Evolutionary conservation across 2,797 vertebrate species (phyloP).

Genomic region (Sciurus vulgaris): DNA sequence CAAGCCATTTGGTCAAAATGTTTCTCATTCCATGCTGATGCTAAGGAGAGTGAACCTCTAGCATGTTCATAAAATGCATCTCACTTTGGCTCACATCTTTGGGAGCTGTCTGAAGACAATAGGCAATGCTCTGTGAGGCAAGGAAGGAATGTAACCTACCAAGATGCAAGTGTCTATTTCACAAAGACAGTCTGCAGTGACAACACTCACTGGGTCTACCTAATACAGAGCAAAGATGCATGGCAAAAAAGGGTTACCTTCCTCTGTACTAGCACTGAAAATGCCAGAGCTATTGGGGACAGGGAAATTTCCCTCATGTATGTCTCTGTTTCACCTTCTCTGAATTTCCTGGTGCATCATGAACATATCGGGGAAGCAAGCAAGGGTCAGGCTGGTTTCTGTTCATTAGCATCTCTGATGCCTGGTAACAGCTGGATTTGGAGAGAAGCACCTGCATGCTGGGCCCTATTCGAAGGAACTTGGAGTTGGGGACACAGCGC

Average conservation of each 20-base stretch:
- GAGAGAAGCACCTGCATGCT: fast-evolving
- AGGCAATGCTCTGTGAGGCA: background rate
- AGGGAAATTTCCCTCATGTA: background rate
- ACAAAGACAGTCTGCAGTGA: background rate
- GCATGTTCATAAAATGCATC: no score
- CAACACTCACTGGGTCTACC: background rate
- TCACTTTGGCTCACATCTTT: background rate
- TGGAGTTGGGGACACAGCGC: background rate
- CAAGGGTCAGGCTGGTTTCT: background rate
- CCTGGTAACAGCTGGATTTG: fast-evolving
- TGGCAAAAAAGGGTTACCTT: background rate
- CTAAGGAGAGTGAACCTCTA: no score
- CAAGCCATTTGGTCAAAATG: background rate
- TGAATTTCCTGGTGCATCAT: background rate
- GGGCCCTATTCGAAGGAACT: no score
- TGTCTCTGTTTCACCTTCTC: background rate
- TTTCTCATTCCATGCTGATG: background rate
- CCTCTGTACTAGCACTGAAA: background rate
- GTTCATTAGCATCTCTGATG: background rate
- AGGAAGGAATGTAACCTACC: background rate
- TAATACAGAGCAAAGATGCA: no score
- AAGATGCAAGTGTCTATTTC: background rate
- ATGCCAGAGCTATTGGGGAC: background rate
- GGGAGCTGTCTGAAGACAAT: background rate
- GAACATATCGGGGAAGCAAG: background rate